phyloP scores from a whole-genome alignment of 1,140 invertebrate species.

The Musca domestica region DNA sequence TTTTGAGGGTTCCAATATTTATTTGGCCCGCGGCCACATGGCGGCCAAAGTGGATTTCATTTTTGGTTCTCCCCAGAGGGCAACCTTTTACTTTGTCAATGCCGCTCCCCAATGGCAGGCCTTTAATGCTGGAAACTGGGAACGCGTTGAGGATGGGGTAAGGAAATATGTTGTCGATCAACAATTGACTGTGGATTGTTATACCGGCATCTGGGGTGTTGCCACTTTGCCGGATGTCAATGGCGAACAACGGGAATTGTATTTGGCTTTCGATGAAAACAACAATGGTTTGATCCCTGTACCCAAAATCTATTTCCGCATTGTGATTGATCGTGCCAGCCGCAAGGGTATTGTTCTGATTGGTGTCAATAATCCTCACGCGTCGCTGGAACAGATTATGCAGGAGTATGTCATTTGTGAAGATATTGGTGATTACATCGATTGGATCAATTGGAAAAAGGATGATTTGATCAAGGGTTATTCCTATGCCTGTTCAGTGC shows the following conservation, averaged over 20 bases:
- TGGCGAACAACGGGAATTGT: slow-evolving; percentile 53
- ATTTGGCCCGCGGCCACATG: slow-evolving; percentile 64
- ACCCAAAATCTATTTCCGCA: slow-evolving; percentile 60
- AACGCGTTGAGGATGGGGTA: slow-evolving; percentile 54
- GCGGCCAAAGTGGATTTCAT: slow-evolving; percentile 66
- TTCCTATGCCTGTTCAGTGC: slow-evolving; percentile 65
- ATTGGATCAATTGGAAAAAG: slow-evolving; percentile 57
- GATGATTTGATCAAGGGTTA: slow-evolving; percentile 59
- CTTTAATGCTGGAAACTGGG: slow-evolving; percentile 68
- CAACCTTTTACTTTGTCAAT: slow-evolving; percentile 67
- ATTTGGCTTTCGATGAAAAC: slow-evolving; percentile 55
- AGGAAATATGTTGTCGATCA: slow-evolving; percentile 51
- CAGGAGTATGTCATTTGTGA: slow-evolving; percentile 56
- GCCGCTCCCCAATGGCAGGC: slow-evolving; percentile 65
- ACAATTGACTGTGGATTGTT: slow-evolving; percentile 57
- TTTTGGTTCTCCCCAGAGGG: slow-evolving; percentile 60
- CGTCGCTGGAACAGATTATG: slow-evolving; percentile 39
- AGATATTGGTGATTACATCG: slow-evolving; percentile 55
- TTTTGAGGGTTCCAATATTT: slow-evolving; percentile 45
- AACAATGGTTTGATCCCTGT: slow-evolving; percentile 55
- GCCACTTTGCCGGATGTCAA: slow-evolving; percentile 56
- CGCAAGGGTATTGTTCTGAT: slow-evolving; percentile 58
- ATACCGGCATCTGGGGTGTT: slow-evolving; percentile 61
- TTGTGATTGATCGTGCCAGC: slow-evolving; percentile 56
- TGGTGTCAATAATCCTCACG: slow-evolving; percentile 63